Evolutionary conservation across 1,140 invertebrate genomes (phyloP).

Genomic region (Ips nitidus): DNA sequence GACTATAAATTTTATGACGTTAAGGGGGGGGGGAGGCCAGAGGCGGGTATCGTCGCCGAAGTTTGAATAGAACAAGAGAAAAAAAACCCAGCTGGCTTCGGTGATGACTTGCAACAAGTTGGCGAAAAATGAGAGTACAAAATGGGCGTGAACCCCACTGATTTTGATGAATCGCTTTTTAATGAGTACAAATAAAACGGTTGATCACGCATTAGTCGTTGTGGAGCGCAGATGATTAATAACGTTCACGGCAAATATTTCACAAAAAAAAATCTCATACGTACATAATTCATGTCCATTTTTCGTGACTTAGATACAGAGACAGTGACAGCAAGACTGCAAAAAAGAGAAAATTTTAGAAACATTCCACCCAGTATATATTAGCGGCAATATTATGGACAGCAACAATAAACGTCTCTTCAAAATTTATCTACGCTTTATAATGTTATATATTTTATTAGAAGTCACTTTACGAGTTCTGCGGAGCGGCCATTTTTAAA

Average conservation of each 20-base stretch:
- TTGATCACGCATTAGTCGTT: conserved; percentile 11
- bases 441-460: conserved; percentile 25
- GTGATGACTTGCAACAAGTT: conserved; percentile 1
- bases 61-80: too few relatives aligned
- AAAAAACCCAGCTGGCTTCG: background rate
- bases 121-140: conserved; percentile 4
- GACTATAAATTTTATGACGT: background rate
- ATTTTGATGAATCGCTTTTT: conserved; percentile 14
- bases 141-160: background rate
- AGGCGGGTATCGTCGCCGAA: too few relatives aligned
- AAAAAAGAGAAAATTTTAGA: background rate
- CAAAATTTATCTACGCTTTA: conserved; percentile 24
- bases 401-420: conserved; percentile 23
- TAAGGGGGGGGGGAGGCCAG: too few relatives aligned
- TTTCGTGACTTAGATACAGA: conserved; percentile 1
- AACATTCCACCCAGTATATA: background rate
- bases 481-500: background rate
- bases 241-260: background rate
- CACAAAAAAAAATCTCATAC: conserved; percentile 3
- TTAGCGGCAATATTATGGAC: background rate
- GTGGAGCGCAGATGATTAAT: conserved; percentile 7
- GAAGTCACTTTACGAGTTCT: conserved; percentile 17
- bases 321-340: background rate
- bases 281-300: conserved; percentile 21
- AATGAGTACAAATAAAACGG: conserved; percentile 9